Conservation (phyloP, 2,113 vertebrate species). For the Anolis sagrei region DNA sequence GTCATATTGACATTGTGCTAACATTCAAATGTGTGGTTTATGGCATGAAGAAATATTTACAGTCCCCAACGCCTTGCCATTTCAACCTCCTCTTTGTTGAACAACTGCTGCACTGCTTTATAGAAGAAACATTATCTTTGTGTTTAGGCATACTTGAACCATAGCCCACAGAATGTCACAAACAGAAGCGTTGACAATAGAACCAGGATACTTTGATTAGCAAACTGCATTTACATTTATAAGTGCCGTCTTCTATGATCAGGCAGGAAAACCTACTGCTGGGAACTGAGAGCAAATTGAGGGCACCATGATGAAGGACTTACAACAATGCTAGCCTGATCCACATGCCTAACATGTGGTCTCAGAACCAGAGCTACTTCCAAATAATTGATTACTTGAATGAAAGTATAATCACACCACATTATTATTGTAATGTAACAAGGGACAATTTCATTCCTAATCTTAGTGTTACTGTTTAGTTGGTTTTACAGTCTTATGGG, state of each 20-base stretch:
- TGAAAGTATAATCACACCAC: neutral
- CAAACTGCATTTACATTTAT: slow-evolving; percentile 1
- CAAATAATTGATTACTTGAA: neutral
- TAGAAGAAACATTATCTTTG: neutral
- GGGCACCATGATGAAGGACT: neutral
- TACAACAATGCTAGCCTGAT: neutral
- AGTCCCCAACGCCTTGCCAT: slow-evolving; percentile 10
- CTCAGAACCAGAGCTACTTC: neutral
- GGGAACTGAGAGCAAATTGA: neutral
- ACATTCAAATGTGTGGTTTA: neutral
- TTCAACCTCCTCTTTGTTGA: slow-evolving; percentile 9
- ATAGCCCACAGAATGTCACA: slow-evolving; percentile 17
- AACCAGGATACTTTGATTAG: neutral
- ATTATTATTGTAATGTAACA: neutral
- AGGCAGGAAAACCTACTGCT: neutral
- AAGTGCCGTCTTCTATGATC: neutral
- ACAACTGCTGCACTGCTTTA: slow-evolving; percentile 32
- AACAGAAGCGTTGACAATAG: neutral
- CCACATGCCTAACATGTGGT: neutral
- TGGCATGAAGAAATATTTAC: slow-evolving; percentile 26
- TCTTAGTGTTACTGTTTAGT: too few relatives aligned
- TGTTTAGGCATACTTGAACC: slow-evolving; percentile 38
- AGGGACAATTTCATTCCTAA: neutral
- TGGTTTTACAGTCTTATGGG: too few relatives aligned
- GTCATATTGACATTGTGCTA: neutral